Conservation (phyloP, 1,140 invertebrate species). For the Drosophila ercepeae region DNA sequence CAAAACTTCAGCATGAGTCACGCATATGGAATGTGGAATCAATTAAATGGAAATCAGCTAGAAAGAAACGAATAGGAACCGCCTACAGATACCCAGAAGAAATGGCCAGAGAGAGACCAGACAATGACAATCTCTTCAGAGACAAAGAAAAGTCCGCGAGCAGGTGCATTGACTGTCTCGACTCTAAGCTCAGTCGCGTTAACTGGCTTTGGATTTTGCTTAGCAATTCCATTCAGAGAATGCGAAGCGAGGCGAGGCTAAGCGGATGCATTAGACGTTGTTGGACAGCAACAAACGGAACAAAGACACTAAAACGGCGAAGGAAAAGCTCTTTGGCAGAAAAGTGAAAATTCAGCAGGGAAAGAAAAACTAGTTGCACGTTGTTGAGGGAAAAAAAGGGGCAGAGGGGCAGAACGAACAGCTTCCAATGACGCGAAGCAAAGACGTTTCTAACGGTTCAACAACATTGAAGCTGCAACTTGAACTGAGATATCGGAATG, state of each 20-base stretch:
- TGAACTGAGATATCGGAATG: constrained; percentile 32
- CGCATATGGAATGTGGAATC: constrained; percentile 60
- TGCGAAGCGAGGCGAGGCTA: constrained; percentile 46
- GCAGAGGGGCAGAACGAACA: constrained; percentile 17
- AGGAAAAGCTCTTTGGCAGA: constrained; percentile 44
- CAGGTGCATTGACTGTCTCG: constrained; percentile 63
- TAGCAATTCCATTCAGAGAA: constrained; percentile 55
- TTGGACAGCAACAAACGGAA: constrained; percentile 49
- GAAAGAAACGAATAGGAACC: constrained; percentile 18
- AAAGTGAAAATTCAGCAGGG: constrained; percentile 63
- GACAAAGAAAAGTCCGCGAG: constrained; percentile 58
- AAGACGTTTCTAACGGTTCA: constrained; percentile 56
- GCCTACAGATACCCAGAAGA: not conserved
- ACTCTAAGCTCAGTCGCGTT: constrained; percentile 47
- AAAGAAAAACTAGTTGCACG: constrained; percentile 5
- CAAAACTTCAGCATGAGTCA: constrained; percentile 36
- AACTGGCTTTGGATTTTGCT: constrained; percentile 58
- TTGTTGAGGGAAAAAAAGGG: constrained; percentile 2
- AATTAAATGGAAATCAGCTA: constrained; percentile 70
- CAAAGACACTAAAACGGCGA: constrained; percentile 22
- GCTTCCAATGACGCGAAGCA: constrained; percentile 35
- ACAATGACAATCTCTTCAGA: constrained; percentile 37
- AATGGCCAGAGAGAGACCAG: constrained; percentile 8
- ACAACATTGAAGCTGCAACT: constrained; percentile 31
- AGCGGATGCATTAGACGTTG: constrained; percentile 68